phyloP scores from a whole-genome alignment of 2,113 vertebrate species.

The Sapajus apella region DNA sequence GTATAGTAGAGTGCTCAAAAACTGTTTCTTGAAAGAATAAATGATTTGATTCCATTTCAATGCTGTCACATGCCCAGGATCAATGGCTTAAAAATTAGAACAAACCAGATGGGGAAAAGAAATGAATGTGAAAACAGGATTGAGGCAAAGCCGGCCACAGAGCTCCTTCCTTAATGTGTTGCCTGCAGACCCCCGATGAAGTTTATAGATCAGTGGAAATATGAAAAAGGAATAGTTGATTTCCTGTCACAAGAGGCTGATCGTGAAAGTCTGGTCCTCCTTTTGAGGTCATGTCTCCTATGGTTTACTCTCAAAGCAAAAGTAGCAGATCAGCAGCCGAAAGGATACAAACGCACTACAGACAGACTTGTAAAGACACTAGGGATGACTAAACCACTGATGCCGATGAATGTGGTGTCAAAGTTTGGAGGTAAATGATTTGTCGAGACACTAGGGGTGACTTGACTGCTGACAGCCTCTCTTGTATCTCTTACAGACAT shows the following conservation, averaged over 20 bases:
- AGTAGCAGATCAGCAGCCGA: background rate
- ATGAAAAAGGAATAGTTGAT: background rate
- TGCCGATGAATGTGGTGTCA: too few relatives aligned
- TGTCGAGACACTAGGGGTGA: background rate
- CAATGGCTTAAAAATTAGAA: background rate
- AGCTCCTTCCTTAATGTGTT: background rate
- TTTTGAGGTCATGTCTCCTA: background rate
- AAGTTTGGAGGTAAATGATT: too few relatives aligned
- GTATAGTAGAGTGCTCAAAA: background rate
- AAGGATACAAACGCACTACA: background rate
- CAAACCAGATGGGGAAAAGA: background rate
- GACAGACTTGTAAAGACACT: background rate
- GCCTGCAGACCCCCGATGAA: background rate
- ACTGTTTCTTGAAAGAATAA: background rate
- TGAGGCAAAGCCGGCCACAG: background rate
- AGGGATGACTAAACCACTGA: background rate
- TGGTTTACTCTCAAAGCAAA: background rate
- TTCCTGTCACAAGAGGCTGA: background rate
- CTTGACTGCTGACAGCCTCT: background rate
- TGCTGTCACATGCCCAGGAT: background rate
- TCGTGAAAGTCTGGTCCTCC: background rate
- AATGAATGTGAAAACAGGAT: background rate
- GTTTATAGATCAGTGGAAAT: background rate
- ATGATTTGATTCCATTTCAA: background rate
- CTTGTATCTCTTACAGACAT: background rate